Evolutionary conservation across 1,140 invertebrate genomes (phyloP).

Genomic region (Berghia stephanieae): DNA sequence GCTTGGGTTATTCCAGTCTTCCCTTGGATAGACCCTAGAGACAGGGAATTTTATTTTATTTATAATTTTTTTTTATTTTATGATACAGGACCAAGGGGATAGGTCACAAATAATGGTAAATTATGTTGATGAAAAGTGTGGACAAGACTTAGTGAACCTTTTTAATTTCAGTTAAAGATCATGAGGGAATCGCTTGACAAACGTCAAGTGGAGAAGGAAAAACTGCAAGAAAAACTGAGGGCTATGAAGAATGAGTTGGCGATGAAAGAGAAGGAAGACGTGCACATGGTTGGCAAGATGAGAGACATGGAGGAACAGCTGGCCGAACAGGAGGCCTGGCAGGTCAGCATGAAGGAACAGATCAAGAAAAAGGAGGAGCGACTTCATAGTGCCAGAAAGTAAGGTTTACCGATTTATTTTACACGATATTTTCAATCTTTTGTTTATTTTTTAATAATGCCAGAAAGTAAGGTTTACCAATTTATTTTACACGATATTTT

Average conservation of each 20-base stretch:
- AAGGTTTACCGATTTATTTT: constrained; percentile 9
- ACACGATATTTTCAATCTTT: neutral
- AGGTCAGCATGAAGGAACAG: constrained; percentile 34
- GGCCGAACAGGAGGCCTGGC: constrained; percentile 28
- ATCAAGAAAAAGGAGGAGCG: constrained; percentile 34
- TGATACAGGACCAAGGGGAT: too few relatives aligned
- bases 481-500: neutral
- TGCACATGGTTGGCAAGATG: constrained; percentile 22
- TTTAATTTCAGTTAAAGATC: too few relatives aligned
- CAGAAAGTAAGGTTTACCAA: neutral
- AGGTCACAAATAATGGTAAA: too few relatives aligned
- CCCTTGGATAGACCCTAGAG: too few relatives aligned
- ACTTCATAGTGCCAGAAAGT: constrained; percentile 35
- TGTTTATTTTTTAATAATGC: neutral
- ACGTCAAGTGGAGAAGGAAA: constrained; percentile 22
- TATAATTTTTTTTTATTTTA: constrained; percentile 5
- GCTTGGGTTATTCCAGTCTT: too few relatives aligned
- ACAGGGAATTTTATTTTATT: too few relatives aligned
- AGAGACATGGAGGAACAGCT: neutral
- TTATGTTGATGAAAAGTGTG: too few relatives aligned
- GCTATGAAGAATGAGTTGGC: constrained; percentile 28
- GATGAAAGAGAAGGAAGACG: constrained; percentile 22
- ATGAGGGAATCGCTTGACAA: constrained; percentile 11
- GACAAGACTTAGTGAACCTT: too few relatives aligned
- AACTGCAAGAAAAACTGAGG: constrained; percentile 31